Conservation (phyloP, 2,113 vertebrate genomes). For the Seriola dumerili region DNA sequence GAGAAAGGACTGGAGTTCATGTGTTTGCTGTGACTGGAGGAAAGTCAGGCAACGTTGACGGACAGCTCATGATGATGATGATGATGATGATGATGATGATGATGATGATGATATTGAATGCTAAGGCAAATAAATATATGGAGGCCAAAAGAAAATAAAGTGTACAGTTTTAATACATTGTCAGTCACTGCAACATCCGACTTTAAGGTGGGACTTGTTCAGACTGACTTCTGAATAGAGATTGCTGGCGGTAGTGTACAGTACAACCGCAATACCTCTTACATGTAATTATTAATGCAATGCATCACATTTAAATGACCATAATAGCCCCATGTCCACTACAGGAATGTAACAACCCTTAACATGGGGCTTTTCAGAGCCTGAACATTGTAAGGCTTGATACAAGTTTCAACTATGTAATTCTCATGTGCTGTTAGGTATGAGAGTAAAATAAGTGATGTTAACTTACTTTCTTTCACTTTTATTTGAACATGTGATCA, state of each 20-base stretch:
- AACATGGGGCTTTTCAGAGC: neutral
- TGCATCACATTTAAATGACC: neutral
- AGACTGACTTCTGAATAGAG: neutral
- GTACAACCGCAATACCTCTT: neutral
- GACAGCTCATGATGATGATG: constrained; percentile 5
- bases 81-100: constrained; percentile 4
- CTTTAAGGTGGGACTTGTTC: neutral
- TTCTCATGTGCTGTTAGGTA: neutral
- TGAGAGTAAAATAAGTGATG: neutral
- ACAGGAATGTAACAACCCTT: neutral
- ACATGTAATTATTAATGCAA: constrained; percentile 1
- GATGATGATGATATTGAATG: neutral
- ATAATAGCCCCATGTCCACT: neutral
- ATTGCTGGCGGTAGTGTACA: no score
- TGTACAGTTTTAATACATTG: neutral
- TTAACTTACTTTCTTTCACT: no score
- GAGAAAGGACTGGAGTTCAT: constrained; percentile 26
- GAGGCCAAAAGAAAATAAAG: constrained; percentile 19
- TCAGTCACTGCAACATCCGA: neutral
- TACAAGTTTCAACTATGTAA: no score
- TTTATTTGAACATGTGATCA: no score
- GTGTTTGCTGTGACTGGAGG: constrained; percentile 30
- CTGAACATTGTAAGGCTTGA: neutral
- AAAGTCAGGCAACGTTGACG: constrained; percentile 43
- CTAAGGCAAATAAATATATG: neutral